These are phyloP conservation scores for Ophion slaviceki DNA, from an alignment of 2,888 invertebrate genomes.

Conservation along the genomic window DNA sequence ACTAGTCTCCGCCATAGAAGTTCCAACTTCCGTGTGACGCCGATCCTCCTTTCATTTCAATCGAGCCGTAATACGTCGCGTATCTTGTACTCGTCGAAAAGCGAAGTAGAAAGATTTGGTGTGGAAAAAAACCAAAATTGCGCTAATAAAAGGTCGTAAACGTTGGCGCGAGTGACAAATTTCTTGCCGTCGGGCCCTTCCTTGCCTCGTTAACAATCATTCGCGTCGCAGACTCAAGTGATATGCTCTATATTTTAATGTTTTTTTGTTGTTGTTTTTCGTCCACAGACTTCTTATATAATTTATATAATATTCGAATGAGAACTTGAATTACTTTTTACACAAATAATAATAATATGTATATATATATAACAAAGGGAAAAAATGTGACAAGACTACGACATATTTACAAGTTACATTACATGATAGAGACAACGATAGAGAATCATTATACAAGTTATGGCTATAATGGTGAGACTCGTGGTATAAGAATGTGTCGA, in stretches of 20 bases:
- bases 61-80: conserved; percentile 7
- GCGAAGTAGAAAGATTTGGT: neutral
- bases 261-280: conserved; percentile 69
- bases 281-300: conserved; percentile 72
- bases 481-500: conserved; percentile 57
- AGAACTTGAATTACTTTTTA: conserved; percentile 73
- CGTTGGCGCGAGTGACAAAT: conserved; percentile 5
- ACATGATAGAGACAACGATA: conserved; percentile 78
- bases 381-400: conserved; percentile 76
- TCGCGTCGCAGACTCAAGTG: conserved; percentile 61
- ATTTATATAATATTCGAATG: conserved; percentile 71
- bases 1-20: conserved; percentile 59
- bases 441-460: conserved; percentile 76
- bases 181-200: conserved; percentile 1
- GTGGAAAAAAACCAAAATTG: conserved; percentile 34
- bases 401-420: conserved; percentile 81
- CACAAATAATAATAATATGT: conserved; percentile 74
- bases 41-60: conserved; percentile 25
- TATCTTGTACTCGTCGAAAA: conserved; percentile 50
- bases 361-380: conserved; percentile 75
- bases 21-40: conserved; percentile 18
- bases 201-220: conserved; percentile 3
- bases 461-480: conserved; percentile 63
- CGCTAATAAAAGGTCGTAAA: conserved; percentile 63
- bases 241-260: conserved; percentile 78